These are phyloP conservation scores for Corythornis leucogaster DNA, from an alignment of 2,797 vertebrate species.

Conservation along the genomic window DNA sequence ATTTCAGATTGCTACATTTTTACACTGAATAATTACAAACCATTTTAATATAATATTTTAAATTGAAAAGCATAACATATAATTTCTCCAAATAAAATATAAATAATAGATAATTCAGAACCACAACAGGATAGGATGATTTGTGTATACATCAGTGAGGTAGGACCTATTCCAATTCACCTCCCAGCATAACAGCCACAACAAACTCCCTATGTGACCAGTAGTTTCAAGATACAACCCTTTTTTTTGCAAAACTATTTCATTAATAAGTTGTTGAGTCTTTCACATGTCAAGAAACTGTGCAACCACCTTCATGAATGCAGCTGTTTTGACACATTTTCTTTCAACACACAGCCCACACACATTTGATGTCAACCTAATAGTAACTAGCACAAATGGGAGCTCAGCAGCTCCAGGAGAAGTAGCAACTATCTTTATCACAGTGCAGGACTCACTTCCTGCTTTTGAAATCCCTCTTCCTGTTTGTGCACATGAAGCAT, in stretches of 20 bases:
- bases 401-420: background rate
- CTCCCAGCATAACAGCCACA: background rate
- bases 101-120: background rate
- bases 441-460: background rate
- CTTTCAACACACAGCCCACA: background rate
- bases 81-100: background rate
- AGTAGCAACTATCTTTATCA: constrained; percentile 39
- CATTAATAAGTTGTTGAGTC: background rate
- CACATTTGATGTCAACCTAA: background rate
- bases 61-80: background rate
- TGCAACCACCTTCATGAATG: background rate
- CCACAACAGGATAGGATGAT: background rate
- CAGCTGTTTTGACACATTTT: background rate
- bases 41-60: background rate
- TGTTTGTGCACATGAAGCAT: constrained; percentile 18
- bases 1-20: background rate
- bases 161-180: background rate
- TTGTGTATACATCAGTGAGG: no score
- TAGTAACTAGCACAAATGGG: background rate
- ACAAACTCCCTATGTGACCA: accelerated
- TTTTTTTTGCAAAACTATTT: background rate
- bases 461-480: constrained; percentile 51
- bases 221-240: background rate
- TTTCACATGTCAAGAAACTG: background rate
- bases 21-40: background rate